Base-by-base conservation (phyloP, 2,113 vertebrate species). In the Centropristis striata region DNA sequence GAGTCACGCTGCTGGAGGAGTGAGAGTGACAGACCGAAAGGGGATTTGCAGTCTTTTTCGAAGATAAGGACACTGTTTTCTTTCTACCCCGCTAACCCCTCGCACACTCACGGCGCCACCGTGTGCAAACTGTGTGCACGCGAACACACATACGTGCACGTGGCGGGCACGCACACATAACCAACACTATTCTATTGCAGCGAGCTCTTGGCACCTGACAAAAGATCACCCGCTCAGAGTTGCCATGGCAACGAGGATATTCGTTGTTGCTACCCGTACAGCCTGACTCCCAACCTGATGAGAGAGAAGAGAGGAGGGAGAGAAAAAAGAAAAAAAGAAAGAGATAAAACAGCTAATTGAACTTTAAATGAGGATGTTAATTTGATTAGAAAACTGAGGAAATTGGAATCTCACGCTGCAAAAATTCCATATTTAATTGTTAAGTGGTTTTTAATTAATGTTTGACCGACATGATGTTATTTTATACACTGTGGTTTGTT, bases 201-300 rank as follows among this genome's bases (percentile, higher is more conserved):
- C 75, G 53, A 91, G 87, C 86, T 73, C 80, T 90, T 85, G 88
- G 90, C 86, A 93, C 87, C 87, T 89, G 87, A 90, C 87, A 89
- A 88, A 92, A 91, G 90, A 93, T 93, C 82, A 81, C 83, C 81
- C 61, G 71, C 81, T 78, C 83, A 70, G 66, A 81, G 86, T 94
- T 93, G 69, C 86, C 90, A 92, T 91, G 85, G 91, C 78, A 92
- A 93, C 81, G 59, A 42, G 68, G 53, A 79, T 72, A 89, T 84
- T 85, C 74, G 76, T 79, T 81, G 84, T 83, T 86, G 81, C 86
- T 87, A 80, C 65, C 85, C 69, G 1, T 71, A 75, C 70, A 70
- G 86, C 71, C 75, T 36, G 63, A 84, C 75, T 88, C 32, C 47
- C 67, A 78, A 49, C 50, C 55, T 72, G 46, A 89, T 41, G 67